These are phyloP conservation scores for Nasonia longicornis DNA, from an alignment of 1,140 invertebrate species.

Conservation along the genomic window DNA sequence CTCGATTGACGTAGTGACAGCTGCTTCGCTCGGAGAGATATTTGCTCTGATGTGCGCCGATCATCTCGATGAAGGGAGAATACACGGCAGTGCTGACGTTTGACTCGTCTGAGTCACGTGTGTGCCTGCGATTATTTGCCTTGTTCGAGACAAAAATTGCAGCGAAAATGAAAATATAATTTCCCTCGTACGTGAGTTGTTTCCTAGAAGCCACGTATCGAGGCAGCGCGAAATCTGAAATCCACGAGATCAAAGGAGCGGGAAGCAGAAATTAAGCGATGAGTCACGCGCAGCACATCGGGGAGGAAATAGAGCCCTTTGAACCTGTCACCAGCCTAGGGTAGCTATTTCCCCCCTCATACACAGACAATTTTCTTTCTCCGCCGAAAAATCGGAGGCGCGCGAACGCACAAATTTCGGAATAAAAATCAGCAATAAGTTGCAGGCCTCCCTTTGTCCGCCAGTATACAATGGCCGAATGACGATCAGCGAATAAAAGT, in stretches of 20 bases:
- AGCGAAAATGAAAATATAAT: no score
- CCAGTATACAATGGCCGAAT: not conserved
- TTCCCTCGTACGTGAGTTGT: no score
- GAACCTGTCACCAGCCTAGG: constrained; percentile 20
- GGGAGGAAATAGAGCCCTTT: constrained; percentile 28
- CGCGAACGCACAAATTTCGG: constrained; percentile 21
- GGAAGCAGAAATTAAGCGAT: constrained; percentile 31
- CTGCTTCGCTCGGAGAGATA: no score
- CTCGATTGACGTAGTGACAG: no score
- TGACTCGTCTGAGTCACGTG: not conserved
- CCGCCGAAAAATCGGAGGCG: not conserved
- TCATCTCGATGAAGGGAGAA: not conserved
- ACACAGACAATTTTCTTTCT: not conserved
- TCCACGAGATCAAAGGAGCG: constrained; percentile 11
- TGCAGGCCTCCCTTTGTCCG: constrained; percentile 14
- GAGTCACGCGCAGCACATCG: constrained; percentile 3
- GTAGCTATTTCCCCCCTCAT: not conserved
- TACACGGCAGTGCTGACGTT: not conserved
- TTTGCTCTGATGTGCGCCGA: no score
- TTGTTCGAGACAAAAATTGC: no score
- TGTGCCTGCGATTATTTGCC: no score
- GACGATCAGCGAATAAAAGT: constrained; percentile 28
- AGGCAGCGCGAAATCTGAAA: no score
- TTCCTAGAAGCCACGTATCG: no score
- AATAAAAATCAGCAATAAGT: not conserved